Conservation (phyloP, 2,888 invertebrate genomes). For the Chamaedrilus cognettii region DNA sequence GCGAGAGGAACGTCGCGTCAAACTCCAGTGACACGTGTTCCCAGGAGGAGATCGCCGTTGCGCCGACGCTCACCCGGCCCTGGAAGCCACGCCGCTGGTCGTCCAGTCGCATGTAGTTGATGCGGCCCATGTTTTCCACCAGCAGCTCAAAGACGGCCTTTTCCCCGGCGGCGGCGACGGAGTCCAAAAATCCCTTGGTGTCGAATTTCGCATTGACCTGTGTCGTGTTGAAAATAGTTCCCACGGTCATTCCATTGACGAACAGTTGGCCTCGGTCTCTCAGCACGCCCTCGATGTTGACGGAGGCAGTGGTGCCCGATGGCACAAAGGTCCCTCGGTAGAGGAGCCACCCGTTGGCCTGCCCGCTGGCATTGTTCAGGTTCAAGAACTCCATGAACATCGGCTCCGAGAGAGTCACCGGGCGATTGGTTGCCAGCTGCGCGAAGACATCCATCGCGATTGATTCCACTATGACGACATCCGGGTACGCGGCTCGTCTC, state of each 20-base stretch:
- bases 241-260: conserved; percentile 20
- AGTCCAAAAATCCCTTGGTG: neutral
- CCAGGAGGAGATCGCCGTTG: conserved; percentile 17
- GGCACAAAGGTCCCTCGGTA: conserved; percentile 59
- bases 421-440: neutral
- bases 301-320: neutral
- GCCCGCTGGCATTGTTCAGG: conserved; percentile 60
- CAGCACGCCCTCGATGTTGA: conserved; percentile 40
- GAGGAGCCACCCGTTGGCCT: conserved; percentile 65
- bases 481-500: conserved; percentile 15
- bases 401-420: neutral
- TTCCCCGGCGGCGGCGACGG: conserved; percentile 42
- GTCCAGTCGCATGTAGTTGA: conserved; percentile 27
- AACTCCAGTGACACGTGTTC: conserved; percentile 30
- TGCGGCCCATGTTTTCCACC: conserved; percentile 36
- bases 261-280: conserved; percentile 61
- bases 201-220: neutral
- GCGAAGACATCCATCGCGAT: conserved; percentile 10
- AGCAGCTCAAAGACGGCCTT: conserved; percentile 25
- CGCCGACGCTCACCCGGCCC: conserved; percentile 16
- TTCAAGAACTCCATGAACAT: conserved; percentile 55
- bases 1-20: conserved; percentile 16
- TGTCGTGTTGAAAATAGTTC: conserved; percentile 57
- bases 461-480: neutral
- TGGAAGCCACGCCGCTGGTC: conserved; percentile 27